Evolutionary conservation across 1,140 invertebrate genomes (phyloP), one percentile per base, ranked within the genome.

Genomic region (Macrostomum lignano): DNA sequence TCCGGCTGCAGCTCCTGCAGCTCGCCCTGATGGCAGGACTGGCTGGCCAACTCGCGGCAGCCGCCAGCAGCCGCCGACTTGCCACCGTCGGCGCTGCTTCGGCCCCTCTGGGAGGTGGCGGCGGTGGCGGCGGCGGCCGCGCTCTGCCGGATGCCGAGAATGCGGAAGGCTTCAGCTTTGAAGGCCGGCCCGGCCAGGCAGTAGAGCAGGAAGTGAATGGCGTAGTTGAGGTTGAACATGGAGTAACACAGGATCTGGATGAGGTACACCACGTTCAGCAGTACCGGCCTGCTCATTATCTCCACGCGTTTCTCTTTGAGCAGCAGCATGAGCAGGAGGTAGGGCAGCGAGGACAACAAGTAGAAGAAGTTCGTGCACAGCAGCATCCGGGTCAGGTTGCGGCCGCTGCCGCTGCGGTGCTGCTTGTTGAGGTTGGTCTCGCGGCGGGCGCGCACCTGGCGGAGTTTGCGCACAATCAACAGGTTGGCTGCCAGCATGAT

Each of bases 351-450:
- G 14, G 32, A 21, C 5, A 33, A 3, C 9, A 33, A 17, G 19
- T 11, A 33, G 19, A 33, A 33, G 7, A 33, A 22, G 26, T 21
- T 33, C 26, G 32, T 19, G 17, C 32, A 33, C 9, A 33, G 10
- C 20, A 33, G 9, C 19, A 33, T 33, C 10, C 26, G 13, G 3
- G 32, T 33, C 4, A 33, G 32, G 20, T 33, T 33, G 3, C 13
- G n/a, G 17, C 11, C 20, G 17, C 26, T 33, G 19, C 26, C 32
- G 19, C 14, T 15, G 15, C 19, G 15, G 15, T 14, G 15, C 3
- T 14, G 15, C 19, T 28, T 28, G 14, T 28, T 28, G 7, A 28
- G 19, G 9, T 28, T 28, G 7, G 15, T 28, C 9, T 28, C 26
- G 15, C 26, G 3, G 9, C 15, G 15, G 15, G 15, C 9, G 4